phyloP scores from a whole-genome alignment of 1,140 invertebrate genomes.

The Drosophila arizonae region DNA sequence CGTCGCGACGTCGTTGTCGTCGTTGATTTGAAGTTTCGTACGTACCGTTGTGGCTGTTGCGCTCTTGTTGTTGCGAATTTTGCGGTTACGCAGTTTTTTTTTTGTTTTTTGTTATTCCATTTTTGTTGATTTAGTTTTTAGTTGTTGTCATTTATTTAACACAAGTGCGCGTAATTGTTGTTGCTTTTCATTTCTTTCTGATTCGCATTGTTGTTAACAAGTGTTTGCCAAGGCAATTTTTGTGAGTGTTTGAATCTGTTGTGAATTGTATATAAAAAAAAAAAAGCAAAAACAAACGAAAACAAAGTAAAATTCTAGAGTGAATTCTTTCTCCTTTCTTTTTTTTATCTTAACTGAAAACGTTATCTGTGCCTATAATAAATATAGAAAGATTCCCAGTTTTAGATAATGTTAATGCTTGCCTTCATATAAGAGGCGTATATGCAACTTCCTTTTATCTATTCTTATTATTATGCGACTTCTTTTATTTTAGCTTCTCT shows the following conservation, averaged over 20 bases:
- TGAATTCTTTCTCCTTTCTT: background rate
- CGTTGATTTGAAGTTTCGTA: conserved; percentile 32
- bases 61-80: conserved; percentile 15
- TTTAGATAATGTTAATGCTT: conserved; percentile 53
- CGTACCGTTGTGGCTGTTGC: conserved; percentile 4
- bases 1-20: conserved; percentile 5
- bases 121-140: conserved; percentile 38
- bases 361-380: conserved; percentile 10
- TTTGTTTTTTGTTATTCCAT: background rate
- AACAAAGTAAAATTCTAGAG: background rate
- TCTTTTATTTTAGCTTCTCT: conserved; percentile 6
- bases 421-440: conserved; percentile 27
- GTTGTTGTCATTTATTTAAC: conserved; percentile 43
- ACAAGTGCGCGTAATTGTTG: conserved; percentile 38
- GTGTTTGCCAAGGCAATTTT: conserved; percentile 15
- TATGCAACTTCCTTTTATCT: conserved; percentile 7
- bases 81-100: conserved; percentile 38
- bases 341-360: conserved; percentile 10
- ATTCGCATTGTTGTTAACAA: conserved; percentile 30
- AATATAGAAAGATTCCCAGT: conserved; percentile 47
- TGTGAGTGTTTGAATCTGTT: conserved; percentile 6
- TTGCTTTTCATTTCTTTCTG: conserved; percentile 8
- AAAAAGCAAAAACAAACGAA: background rate
- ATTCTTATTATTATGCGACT: background rate
- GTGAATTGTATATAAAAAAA: background rate